Base-by-base conservation (phyloP, 2,113 vertebrate species). In the Poeciliopsis occidentalis region DNA sequence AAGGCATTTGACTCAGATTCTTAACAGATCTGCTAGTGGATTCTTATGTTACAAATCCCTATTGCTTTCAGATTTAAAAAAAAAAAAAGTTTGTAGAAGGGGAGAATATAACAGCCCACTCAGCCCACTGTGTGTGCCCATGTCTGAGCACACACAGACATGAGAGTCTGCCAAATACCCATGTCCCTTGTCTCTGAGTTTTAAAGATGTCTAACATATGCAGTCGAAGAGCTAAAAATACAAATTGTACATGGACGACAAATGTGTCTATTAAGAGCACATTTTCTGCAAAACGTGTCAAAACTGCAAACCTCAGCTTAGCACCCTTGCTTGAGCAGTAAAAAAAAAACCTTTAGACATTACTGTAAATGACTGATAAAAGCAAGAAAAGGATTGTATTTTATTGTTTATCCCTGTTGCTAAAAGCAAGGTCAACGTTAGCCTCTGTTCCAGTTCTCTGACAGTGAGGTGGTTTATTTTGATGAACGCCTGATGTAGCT, bases 401-500 rank as follows among this genome's bases (percentile, higher is more conserved):
- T 71, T 67, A 76, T 67, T 69, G 62, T 64, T 57, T n/a, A 3
- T 62, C 22, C 39, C 71, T 71, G 75, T 72, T 79, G 77, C 75
- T 85, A 71, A 73, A 88, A 91, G 87, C 82, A 88, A 89, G 88
- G 81, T 87, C 92, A 90, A 61, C 67, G 67, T 78, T 76, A 79
- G 80, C 87, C 84, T 79, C 67, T 73, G 79, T 85, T 88, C 76
- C 82, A 75, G 63, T 83, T 88, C 71, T 65, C 75, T 32, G 81
- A 91, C 92, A 92, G 90, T 89, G 78, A 87, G 68, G 67, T 79
- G 81, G 82, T 88, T 87, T 90, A 90, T 92, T 90, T 85, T 91
- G 88, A 88, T 87, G 81, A 83, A 88, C 79, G 78, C 68, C 82
- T 87, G 85, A 89, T 87, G 84, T 83, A 81, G 83, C 76, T 79